A percentile compares a stretch with the other conserved stretches of the same genome.
Conservation (phyloP, 1,140 invertebrate species). For the Philopotamus ludificatus region DNA sequence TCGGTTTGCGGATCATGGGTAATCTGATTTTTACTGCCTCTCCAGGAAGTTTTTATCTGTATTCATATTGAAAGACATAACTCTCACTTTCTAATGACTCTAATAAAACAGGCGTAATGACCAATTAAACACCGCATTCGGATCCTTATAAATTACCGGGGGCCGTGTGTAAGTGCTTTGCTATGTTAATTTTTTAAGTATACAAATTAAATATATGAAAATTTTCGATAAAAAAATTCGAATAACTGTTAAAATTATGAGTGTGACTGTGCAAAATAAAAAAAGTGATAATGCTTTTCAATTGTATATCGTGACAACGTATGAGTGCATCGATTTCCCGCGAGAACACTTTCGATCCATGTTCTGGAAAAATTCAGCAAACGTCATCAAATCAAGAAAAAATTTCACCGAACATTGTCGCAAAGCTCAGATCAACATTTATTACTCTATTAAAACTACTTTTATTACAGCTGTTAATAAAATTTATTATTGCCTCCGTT, state of each 20-base stretch:
- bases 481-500: background rate
- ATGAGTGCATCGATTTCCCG: too few species aligned
- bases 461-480: background rate
- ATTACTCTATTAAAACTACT: background rate
- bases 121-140: constrained; percentile 11
- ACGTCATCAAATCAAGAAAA: background rate
- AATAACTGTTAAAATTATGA: too few species aligned
- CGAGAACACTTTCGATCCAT: background rate
- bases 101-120: constrained; percentile 23
- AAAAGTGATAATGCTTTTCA: too few species aligned
- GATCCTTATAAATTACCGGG: background rate
- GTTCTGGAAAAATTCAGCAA: background rate
- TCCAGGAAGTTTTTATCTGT: constrained; percentile 15
- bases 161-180: background rate
- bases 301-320: background rate
- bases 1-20: too few species aligned
- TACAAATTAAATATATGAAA: background rate
- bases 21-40: constrained; percentile 10
- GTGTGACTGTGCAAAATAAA: too few species aligned
- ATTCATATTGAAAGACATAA: constrained; percentile 13
- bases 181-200: background rate
- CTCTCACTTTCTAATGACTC: constrained; percentile 26
- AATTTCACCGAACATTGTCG: background rate
- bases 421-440: background rate
- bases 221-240: background rate